phyloP scores from a whole-genome alignment of 2,888 invertebrate genomes.

The Chesias legatella region DNA sequence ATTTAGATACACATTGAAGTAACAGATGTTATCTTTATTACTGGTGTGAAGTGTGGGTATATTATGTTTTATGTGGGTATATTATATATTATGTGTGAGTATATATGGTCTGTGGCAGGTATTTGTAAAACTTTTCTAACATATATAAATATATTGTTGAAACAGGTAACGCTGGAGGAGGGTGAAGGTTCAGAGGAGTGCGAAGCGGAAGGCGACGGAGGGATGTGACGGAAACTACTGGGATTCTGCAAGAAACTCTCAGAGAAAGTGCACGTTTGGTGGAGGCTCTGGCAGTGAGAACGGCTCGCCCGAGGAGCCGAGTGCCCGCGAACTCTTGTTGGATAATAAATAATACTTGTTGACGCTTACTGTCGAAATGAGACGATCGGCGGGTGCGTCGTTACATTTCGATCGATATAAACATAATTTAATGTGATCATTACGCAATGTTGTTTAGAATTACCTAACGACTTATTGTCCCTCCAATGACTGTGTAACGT shows the following conservation, averaged over 20 bases:
- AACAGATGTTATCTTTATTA: too few species aligned
- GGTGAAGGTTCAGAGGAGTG: slow-evolving; percentile 86
- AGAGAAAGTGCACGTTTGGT: slow-evolving; percentile 94
- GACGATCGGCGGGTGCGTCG: slow-evolving; percentile 61
- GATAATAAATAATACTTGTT: slow-evolving; percentile 68
- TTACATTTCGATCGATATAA: slow-evolving; percentile 64
- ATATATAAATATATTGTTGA: slow-evolving; percentile 6
- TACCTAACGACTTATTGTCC: slow-evolving; percentile 76
- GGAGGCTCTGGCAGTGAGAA: slow-evolving; percentile 87
- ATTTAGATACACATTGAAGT: too few species aligned
- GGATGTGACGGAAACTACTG: slow-evolving; percentile 96
- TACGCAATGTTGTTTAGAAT: slow-evolving; percentile 77
- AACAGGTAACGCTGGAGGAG: slow-evolving; percentile 92
- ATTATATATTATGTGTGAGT: too few species aligned
- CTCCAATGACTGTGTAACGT: slow-evolving; percentile 76
- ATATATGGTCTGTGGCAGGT: too few species aligned
- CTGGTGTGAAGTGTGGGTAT: too few species aligned
- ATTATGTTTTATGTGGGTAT: too few species aligned
- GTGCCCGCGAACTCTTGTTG: slow-evolving; percentile 42
- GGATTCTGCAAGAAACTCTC: slow-evolving; percentile 94
- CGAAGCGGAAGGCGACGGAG: slow-evolving; percentile 80
- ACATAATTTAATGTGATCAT: slow-evolving; percentile 74
- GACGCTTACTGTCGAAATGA: slow-evolving; percentile 75
- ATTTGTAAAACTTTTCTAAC: too few species aligned
- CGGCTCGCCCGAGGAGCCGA: slow-evolving; percentile 29